Percentiles rank a stretch among this genome's conserved stretches.
These are phyloP conservation scores for Monodelphis domestica DNA, from an alignment of 2,797 vertebrate genomes.

Conservation along the genomic window DNA sequence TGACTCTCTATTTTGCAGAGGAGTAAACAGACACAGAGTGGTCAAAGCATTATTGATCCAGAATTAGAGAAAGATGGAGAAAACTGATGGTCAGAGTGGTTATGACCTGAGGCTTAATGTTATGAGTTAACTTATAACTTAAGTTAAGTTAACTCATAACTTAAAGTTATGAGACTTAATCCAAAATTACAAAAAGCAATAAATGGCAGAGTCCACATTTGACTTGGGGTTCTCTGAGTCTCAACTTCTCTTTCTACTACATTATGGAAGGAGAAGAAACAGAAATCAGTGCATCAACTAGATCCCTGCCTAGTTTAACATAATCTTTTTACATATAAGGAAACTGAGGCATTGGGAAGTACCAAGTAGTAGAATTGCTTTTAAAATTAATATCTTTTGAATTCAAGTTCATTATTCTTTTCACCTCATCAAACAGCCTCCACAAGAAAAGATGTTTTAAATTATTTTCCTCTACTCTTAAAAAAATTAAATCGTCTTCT, in stretches of 20 bases:
- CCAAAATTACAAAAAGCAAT: neutral
- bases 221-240: neutral
- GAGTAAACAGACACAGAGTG: neutral
- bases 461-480: neutral
- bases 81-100: too few relatives aligned
- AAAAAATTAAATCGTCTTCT: neutral
- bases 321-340: neutral
- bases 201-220: neutral
- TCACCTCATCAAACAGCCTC: neutral
- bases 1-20: neutral
- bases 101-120: too few relatives aligned
- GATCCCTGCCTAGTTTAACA: neutral
- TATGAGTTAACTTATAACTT: neutral
- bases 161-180: neutral
- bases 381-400: neutral
- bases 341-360: neutral
- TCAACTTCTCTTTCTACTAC: neutral
- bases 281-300: neutral
- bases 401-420: neutral
- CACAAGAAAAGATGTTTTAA: neutral
- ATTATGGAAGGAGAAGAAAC: neutral
- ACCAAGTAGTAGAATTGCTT: neutral
- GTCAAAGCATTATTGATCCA: neutral
- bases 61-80: too few relatives aligned
- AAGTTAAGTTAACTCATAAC: too few relatives aligned